Percentiles rank a stretch among this genome's conserved stretches.
Evolutionary conservation across 2,888 invertebrate species (phyloP).

Genomic region (Dendrolimus houi): DNA sequence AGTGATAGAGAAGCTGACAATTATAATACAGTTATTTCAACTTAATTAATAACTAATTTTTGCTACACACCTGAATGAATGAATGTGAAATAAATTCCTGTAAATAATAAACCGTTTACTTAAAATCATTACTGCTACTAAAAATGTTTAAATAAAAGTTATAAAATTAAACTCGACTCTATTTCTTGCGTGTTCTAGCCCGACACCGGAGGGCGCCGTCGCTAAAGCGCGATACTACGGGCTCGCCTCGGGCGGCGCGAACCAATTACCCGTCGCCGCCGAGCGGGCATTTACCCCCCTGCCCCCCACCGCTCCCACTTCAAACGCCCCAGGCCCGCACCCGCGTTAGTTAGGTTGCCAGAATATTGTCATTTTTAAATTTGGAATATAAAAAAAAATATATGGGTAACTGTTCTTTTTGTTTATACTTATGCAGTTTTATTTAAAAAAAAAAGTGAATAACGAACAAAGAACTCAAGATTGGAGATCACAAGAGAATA

Average conservation of each 20-base stretch:
- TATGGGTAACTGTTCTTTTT: too few relatives aligned
- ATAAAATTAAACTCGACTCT: conserved; percentile 33
- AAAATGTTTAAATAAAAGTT: conserved; percentile 16
- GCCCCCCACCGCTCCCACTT: conserved; percentile 19
- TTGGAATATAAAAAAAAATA: too few relatives aligned
- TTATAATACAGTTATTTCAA: too few relatives aligned
- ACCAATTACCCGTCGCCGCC: conserved; percentile 74
- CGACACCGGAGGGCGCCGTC: conserved; percentile 75
- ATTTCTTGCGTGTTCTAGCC: conserved; percentile 35
- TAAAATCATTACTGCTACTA: background rate
- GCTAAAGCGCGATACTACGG: conserved; percentile 75
- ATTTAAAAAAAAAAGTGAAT: too few relatives aligned
- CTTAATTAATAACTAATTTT: too few relatives aligned
- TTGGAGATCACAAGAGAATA: too few relatives aligned
- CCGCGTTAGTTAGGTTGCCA: conserved; percentile 5
- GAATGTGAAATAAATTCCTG: too few relatives aligned
- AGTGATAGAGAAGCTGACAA: too few relatives aligned
- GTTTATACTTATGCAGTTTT: too few relatives aligned
- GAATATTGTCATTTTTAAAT: background rate
- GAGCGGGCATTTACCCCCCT: conserved; percentile 67
- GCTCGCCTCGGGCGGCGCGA: conserved; percentile 76
- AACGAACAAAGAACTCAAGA: too few relatives aligned
- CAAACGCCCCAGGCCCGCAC: conserved; percentile 8
- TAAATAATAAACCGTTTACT: too few relatives aligned
- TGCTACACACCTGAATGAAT: too few relatives aligned